Base-by-base conservation (phyloP, 2,797 vertebrate genomes). In the Hephaestus fuliginosus region DNA sequence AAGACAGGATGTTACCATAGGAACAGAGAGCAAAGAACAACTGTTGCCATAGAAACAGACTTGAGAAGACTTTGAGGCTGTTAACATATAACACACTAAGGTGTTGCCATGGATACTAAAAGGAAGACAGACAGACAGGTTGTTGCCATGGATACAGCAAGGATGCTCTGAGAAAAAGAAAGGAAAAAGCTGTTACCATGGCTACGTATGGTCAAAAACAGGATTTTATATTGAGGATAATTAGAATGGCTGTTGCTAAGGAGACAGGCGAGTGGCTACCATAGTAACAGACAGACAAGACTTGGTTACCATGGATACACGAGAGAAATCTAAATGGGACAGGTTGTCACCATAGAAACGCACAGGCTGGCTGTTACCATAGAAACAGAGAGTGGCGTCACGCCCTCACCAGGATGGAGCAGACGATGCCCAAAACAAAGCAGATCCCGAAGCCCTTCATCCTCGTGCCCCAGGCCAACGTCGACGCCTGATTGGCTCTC, bases 381-480 rank as follows among this genome's bases (percentile, higher is more conserved):
- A 7, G 22, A 13, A 15, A 56, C 61, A 30, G 7, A 65, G 2
- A 7, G 46, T 0, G 1, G 20, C 2, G 8, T 33, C 8, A 25
- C 10, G 7, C 13, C 1, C 92, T 93, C 92, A 98, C 98, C 97
- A 98, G 82, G 70, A 98, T 4, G 0, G 96, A 97, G 85, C 93
- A 96, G 48, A 96, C 3, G 5, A 95, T 88, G 1, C 97, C 97
- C 33, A 94, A 6, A 0, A 86, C 76, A 74, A 98, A 98, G 70
- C 96, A 98, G 2, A 94, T 92, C 0, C 94, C 0, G 82, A 98
- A 98, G 43, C 95, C 97, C 83, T 97, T 97, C 80, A 97, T 83
- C 13, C 97, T 92, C 6, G 96, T 96, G 4, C 95, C 94, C 95
- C 96, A 98, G 3, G 95, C 79, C 82, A 98, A 70, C 0, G 96